phyloP scores from a whole-genome alignment of 2,888 invertebrate genomes.

The Mythimna vitellina region DNA sequence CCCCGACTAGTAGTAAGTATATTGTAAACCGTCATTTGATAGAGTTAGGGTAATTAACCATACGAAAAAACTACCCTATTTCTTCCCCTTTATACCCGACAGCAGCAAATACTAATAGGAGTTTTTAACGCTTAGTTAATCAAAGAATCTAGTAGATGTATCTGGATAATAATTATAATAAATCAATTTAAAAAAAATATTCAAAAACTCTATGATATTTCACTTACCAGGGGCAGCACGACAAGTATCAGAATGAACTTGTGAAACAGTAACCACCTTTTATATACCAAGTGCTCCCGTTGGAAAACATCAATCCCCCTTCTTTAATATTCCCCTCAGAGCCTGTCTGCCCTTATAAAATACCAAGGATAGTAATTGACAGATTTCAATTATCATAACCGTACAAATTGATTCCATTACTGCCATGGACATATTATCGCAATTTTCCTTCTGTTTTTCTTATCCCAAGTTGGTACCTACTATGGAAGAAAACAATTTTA shows the following conservation, averaged over 20 bases:
- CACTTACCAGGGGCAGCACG: slow-evolving; percentile 61
- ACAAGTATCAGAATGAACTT: slow-evolving; percentile 69
- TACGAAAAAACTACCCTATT: not conserved
- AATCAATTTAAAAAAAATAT: not conserved
- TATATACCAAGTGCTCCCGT: slow-evolving; percentile 77
- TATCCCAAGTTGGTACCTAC: not conserved
- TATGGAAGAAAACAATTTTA: not conserved
- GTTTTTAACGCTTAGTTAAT: not conserved
- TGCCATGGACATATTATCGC: slow-evolving; percentile 68
- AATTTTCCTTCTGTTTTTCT: slow-evolving; percentile 42
- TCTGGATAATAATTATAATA: not conserved
- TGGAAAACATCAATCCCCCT: slow-evolving; percentile 82
- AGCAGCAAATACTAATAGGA: not conserved
- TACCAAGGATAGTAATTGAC: slow-evolving; percentile 82
- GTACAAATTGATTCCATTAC: slow-evolving; percentile 79
- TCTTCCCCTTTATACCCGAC: not conserved
- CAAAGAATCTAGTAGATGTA: too few species aligned
- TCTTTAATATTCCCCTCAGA: slow-evolving; percentile 88
- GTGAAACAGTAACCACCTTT: slow-evolving; percentile 65
- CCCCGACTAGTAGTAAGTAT: too few species aligned
- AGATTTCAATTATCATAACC: slow-evolving; percentile 83
- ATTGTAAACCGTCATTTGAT: too few species aligned
- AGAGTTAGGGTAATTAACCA: not conserved
- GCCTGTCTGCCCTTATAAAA: slow-evolving; percentile 72
- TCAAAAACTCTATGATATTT: not conserved